These are phyloP conservation scores for Leucozona laternaria DNA, from an alignment of 2,888 invertebrate species.

Conservation along the genomic window DNA sequence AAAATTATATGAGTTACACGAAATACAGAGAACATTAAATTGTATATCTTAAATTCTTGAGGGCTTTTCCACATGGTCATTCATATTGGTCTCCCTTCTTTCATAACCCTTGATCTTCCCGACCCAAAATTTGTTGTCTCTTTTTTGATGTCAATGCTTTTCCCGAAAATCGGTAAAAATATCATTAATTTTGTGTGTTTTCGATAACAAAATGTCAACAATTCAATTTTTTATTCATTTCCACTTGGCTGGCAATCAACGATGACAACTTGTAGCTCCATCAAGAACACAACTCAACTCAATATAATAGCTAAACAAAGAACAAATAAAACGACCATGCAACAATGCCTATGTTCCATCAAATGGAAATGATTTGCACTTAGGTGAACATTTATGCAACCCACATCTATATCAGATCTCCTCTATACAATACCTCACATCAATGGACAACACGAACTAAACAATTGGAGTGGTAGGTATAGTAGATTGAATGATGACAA, in stretches of 20 bases:
- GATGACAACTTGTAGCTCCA: constrained; percentile 68
- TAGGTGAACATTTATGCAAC: constrained; percentile 45
- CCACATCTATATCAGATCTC: constrained; percentile 49
- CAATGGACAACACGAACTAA: constrained; percentile 54
- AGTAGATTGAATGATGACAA: constrained; percentile 55
- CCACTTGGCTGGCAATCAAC: constrained; percentile 48
- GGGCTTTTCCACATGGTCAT: not conserved
- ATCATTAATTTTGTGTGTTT: constrained; percentile 59
- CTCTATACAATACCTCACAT: constrained; percentile 19
- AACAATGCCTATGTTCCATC: constrained; percentile 61
- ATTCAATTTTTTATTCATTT: constrained; percentile 55
- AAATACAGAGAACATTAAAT: too few relatives aligned
- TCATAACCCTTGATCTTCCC: not conserved
- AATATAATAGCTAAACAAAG: constrained; percentile 60
- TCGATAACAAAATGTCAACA: constrained; percentile 58
- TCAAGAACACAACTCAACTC: not conserved
- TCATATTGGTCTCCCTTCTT: not conserved
- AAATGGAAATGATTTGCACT: constrained; percentile 73
- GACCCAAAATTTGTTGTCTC: constrained; percentile 1
- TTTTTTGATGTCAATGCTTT: constrained; percentile 7
- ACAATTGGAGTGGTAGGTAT: constrained; percentile 56
- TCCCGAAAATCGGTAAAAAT: not conserved
- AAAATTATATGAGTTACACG: too few relatives aligned
- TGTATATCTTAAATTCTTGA: too few relatives aligned
- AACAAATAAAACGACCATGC: constrained; percentile 38